These are phyloP conservation scores for Andrena minutula DNA, from an alignment of 2,888 invertebrate genomes.

Conservation along the genomic window DNA sequence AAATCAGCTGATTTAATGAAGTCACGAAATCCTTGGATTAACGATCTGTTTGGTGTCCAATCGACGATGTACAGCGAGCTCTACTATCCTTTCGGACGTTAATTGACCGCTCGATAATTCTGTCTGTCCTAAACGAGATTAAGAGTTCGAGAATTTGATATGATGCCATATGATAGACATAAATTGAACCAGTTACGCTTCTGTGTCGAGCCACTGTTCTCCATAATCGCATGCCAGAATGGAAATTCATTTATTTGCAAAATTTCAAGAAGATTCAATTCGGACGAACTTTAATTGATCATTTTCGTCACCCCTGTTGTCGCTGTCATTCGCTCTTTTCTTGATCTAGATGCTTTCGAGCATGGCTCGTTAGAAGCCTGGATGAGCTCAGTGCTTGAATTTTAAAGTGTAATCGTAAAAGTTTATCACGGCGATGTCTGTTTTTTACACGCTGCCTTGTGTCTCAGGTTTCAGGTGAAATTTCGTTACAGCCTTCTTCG, in stretches of 20 bases:
- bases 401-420: conserved; percentile 56
- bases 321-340: not conserved
- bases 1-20: conserved; percentile 19
- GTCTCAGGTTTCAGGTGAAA: conserved; percentile 38
- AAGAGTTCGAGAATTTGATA: conserved; percentile 43
- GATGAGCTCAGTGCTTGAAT: conserved; percentile 15
- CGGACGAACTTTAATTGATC: conserved; percentile 11
- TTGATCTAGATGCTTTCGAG: not conserved
- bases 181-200: conserved; percentile 33
- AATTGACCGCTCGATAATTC: conserved; percentile 45
- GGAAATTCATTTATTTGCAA: conserved; percentile 24
- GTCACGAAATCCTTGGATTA: conserved; percentile 43
- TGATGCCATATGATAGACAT: conserved; percentile 37
- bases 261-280: conserved; percentile 40
- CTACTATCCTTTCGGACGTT: conserved; percentile 40
- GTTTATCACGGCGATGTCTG: conserved; percentile 46
- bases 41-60: conserved; percentile 40
- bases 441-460: conserved; percentile 34
- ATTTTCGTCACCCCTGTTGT: conserved; percentile 22
- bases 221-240: conserved; percentile 9
- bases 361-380: not conserved
- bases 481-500: conserved; percentile 42
- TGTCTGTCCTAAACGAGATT: conserved; percentile 44
- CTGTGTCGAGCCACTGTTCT: not conserved
- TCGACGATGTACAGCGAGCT: conserved; percentile 17